Evolutionary conservation across 2,113 vertebrate genomes (phyloP), one percentile per base, ranked within the genome.

Genomic region (Marcusenius ussheri): DNA sequence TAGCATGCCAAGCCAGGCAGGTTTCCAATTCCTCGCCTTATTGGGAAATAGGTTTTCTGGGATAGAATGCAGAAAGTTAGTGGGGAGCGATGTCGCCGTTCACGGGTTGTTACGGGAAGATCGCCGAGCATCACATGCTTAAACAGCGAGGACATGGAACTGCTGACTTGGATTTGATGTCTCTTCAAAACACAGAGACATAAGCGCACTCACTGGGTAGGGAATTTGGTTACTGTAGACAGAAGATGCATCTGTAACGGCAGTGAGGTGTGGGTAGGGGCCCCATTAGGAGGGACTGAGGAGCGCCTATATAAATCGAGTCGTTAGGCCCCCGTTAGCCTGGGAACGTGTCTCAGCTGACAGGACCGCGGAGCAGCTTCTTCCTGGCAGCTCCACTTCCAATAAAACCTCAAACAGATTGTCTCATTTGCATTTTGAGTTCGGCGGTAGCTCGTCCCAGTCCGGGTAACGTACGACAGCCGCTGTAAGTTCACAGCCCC

Each of bases 371-470:
- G 96, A 96, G 95, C 95, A 91, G 95, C 95, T 95, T 95, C 62
- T 97, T 95, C 95, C 94, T 94, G 95, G 95, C 96, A 96, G 97
- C 97, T 97, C 96, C 96, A 95, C 93, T 97, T 96, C 97, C 96
- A 96, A 96, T 97, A 98, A 98, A 97, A 96, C 98, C 96, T 97
- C 97, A 97, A 97, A 97, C 98, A 98, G 97, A 98, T 98, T 98
- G 97, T 96, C 96, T 97, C 94, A 95, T 97, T 97, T 97, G 96
- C 96, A 96, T 96, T 96, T 97, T 96, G 97, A 96, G 95, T 97
- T 96, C 96, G 97, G 97, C 95, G 96, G 96, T 96, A 97, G 96
- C 97, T 96, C 96, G 96, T 96, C 96, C 96, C 87, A 89, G 91
- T 90, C 94, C 95, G 89, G 42, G 89, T 56, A 89, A 83, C 39